A percentile compares a stretch with the other conserved stretches of the same genome.
phyloP scores from a whole-genome alignment of 2,888 invertebrate species.

The Crocallis elinguaria region DNA sequence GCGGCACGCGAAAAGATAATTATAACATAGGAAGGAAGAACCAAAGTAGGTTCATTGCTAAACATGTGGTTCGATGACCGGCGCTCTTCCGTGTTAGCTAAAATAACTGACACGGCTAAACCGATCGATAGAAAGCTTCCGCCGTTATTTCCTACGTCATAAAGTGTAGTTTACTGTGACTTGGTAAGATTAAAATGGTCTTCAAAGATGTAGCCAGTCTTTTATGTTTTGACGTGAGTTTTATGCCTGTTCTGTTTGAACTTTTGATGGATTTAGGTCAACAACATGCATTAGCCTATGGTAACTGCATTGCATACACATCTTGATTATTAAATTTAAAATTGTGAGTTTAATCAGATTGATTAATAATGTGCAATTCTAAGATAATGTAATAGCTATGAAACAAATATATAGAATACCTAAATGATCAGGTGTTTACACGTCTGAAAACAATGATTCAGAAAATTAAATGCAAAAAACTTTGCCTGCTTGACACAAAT shows the following conservation, averaged over 20 bases:
- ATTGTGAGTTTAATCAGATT: no score
- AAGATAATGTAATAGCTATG: no score
- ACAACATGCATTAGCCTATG: no score
- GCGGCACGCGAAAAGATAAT: conserved; percentile 42
- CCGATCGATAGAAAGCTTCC: conserved; percentile 37
- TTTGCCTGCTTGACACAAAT: no score
- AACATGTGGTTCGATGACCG: conserved; percentile 61
- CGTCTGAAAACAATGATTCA: no score
- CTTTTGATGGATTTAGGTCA: conserved; percentile 23
- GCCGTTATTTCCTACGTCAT: conserved; percentile 34
- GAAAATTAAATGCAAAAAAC: no score
- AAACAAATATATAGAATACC: no score
- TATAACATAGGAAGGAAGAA: conserved; percentile 46
- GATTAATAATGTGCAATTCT: no score
- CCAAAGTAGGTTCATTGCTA: conserved; percentile 46
- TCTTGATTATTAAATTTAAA: no score
- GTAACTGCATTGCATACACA: no score
- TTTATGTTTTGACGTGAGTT: conserved; percentile 26
- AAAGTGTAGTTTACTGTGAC: conserved; percentile 30
- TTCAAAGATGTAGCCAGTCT: neutral
- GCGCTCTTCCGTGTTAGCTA: conserved; percentile 60
- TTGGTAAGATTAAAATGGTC: conserved; percentile 10
- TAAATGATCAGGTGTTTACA: no score
- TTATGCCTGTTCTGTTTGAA: conserved; percentile 6
- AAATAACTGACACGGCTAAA: conserved; percentile 56